phyloP scores from a whole-genome alignment of 2,113 vertebrate species.

The Noturus placidus region DNA sequence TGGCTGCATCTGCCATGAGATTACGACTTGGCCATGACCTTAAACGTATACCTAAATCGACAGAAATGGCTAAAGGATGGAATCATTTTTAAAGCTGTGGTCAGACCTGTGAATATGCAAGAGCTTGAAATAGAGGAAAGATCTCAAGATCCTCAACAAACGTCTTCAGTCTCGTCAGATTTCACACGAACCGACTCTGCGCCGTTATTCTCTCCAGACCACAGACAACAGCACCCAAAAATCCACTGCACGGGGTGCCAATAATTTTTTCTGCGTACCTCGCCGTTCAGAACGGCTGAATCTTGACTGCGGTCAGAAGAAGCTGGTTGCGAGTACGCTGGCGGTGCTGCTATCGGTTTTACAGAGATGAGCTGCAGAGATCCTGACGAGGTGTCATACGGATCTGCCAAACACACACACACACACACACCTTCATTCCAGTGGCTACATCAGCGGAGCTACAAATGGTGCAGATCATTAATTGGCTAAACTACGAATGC shows the following conservation, averaged over 20 bases:
- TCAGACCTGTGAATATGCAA: neutral
- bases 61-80: neutral
- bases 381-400: slow-evolving; percentile 91
- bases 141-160: neutral
- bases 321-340: slow-evolving; percentile 76
- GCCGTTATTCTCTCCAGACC: neutral
- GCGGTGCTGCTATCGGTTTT: slow-evolving; percentile 81
- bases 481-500: neutral
- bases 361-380: slow-evolving; percentile 93
- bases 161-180: neutral
- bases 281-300: slow-evolving; percentile 83
- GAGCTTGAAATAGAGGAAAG: neutral
- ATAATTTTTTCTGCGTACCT: slow-evolving; percentile 72
- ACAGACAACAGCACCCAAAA: too few relatives aligned
- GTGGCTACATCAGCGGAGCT: neutral
- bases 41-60: neutral
- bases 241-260: neutral
- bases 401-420: slow-evolving; percentile 69
- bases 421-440: slow-evolving; percentile 8
- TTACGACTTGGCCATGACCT: neutral
- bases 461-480: neutral
- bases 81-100: neutral
- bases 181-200: neutral
- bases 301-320: slow-evolving; percentile 88
- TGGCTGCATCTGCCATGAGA: neutral